phyloP scores from a whole-genome alignment of 2,797 vertebrate genomes.

The Clarias laeviceps region DNA sequence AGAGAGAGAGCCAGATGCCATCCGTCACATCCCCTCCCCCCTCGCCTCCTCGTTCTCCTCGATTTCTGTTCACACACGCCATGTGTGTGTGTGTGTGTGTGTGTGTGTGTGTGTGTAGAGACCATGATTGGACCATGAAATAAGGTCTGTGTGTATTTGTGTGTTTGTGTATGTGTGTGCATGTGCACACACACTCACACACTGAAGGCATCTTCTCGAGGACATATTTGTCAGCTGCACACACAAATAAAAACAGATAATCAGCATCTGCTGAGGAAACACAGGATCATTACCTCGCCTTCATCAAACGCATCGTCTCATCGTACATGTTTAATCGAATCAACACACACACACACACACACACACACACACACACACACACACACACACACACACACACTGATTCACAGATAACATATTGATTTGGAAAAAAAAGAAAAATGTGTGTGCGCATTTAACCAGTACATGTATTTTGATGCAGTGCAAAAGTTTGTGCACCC shows the following conservation, averaged over 20 bases:
- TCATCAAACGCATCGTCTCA: constrained; percentile 6
- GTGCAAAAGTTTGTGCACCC: neutral
- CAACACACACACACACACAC: neutral
- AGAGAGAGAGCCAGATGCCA: constrained; percentile 69
- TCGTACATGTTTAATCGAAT: constrained; percentile 7
- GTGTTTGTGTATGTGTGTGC: constrained; percentile 34
- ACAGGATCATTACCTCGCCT: constrained; percentile 31
- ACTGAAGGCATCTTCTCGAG: constrained; percentile 51
- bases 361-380: neutral
- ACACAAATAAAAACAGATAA: constrained; percentile 50
- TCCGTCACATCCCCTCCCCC: constrained; percentile 50
- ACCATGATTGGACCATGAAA: constrained; percentile 51
- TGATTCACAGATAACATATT: neutral
- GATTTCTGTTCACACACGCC: constrained; percentile 33
- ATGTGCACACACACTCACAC: neutral
- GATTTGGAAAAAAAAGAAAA: neutral
- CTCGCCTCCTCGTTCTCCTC: constrained; percentile 13
- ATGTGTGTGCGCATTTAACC: neutral
- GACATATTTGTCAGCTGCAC: constrained; percentile 54
- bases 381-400: neutral
- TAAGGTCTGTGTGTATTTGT: constrained; percentile 40
- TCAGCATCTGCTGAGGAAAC: constrained; percentile 34
- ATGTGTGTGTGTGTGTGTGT: constrained; percentile 42
- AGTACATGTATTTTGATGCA: neutral
- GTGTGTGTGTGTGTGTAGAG: constrained; percentile 44